A percentile compares a stretch with the other conserved stretches of the same genome.
These are phyloP conservation scores for Disparrhopalites patrizii DNA, from an alignment of 2,888 invertebrate species.

Conservation along the genomic window DNA sequence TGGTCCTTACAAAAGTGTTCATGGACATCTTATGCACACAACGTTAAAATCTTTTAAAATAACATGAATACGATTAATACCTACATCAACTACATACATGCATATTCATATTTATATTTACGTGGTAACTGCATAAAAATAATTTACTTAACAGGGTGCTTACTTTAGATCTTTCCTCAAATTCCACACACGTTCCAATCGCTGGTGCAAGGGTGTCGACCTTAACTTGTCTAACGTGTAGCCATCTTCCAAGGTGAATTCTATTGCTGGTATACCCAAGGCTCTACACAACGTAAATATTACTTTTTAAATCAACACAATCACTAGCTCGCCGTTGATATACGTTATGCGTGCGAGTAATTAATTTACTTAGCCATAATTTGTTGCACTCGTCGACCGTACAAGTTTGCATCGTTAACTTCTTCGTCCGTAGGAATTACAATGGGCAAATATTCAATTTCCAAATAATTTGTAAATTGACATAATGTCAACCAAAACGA, in stretches of 20 bases:
- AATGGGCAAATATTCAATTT: conserved; percentile 88
- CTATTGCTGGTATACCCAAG: conserved; percentile 76
- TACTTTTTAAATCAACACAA: not conserved
- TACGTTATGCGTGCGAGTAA: not conserved
- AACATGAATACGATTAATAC: too few relatives aligned
- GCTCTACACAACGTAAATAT: conserved; percentile 58
- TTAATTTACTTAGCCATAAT: conserved; percentile 77
- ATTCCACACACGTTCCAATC: conserved; percentile 28
- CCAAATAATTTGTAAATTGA: conserved; percentile 79
- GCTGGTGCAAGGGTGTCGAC: conserved; percentile 17
- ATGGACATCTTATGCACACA: not conserved
- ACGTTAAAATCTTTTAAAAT: too few relatives aligned
- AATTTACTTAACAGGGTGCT: not conserved
- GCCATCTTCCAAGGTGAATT: conserved; percentile 79
- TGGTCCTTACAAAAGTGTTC: not conserved
- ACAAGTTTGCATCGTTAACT: conserved; percentile 78
- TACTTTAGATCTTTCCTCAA: conserved; percentile 31
- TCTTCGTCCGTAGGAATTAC: conserved; percentile 84
- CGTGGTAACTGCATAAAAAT: too few relatives aligned
- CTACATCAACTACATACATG: too few relatives aligned
- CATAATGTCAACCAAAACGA: conserved; percentile 83
- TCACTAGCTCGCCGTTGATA: not conserved
- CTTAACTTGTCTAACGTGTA: conserved; percentile 22
- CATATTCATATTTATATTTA: too few relatives aligned
- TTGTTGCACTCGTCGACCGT: conserved; percentile 81